phyloP scores from a whole-genome alignment of 2,888 invertebrate species.

The Tolmerus cingulatus region DNA sequence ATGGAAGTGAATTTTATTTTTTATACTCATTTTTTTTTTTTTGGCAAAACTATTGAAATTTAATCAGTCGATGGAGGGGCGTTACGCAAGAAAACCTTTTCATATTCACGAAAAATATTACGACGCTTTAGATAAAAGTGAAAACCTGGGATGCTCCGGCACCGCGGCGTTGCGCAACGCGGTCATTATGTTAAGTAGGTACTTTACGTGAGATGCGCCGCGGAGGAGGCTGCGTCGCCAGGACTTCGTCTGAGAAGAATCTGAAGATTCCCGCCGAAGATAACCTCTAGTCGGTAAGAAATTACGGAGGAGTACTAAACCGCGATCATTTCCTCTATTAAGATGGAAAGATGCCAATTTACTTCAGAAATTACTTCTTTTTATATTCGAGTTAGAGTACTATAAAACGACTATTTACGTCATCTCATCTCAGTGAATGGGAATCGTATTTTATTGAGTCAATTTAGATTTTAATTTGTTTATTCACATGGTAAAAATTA shows the following conservation, averaged over 20 bases:
- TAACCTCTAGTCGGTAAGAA: neutral
- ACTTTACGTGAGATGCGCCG: neutral
- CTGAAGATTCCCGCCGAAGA: neutral
- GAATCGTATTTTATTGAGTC: too few relatives aligned
- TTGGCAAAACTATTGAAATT: neutral
- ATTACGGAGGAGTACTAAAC: neutral
- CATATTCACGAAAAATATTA: neutral
- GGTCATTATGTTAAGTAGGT: neutral
- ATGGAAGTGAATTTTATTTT: neutral
- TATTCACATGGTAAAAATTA: too few relatives aligned
- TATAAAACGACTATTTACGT: too few relatives aligned
- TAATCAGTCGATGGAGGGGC: neutral
- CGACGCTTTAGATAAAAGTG: neutral
- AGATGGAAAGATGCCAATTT: neutral
- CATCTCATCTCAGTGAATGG: too few relatives aligned
- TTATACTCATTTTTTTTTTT: neutral
- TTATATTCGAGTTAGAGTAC: too few relatives aligned
- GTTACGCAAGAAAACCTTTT: neutral
- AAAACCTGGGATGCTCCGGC: neutral
- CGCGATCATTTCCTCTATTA: neutral
- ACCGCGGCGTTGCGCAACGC: neutral
- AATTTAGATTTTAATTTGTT: too few relatives aligned
- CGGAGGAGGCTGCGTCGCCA: neutral
- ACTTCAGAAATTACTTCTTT: neutral
- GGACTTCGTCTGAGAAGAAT: neutral